Evolutionary conservation across 2,888 invertebrate genomes (phyloP), one percentile per base, ranked within the genome.

Genomic region (Rutpela maculata): DNA sequence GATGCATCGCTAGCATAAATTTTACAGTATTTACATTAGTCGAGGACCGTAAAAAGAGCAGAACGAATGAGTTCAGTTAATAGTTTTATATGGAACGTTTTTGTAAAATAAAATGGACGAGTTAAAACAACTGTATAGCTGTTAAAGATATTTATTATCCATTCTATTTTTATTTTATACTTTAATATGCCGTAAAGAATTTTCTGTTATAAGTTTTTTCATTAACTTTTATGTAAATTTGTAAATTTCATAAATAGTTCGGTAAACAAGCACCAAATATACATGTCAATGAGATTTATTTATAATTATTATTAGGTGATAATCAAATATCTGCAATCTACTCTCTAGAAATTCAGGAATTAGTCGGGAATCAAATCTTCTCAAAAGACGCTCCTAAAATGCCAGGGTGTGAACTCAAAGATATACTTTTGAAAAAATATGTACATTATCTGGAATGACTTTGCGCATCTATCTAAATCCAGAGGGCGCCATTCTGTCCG

Each of bases 1-100:
- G 22, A 71, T 62, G 19, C 22, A 71, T 71, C 43, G 62, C 60
- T 43, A 50, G 22, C 1, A 71, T 60, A 71, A 71, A 71, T 71
- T 71, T 11, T n/a, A 62, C 43, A 60, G 31, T 59, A 71, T 71
- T 43, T 71, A 62, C 71, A 71, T 59, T 59, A 59, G 19, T 31
- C 43, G 59, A 38, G 62, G 38, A 31, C 59, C 60, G 18, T 19
- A 18, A 71, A 71, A 71, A 60, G 38, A 60, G n/a, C 38, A 31
- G 12, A 38, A 59, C 43, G 38, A 38, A 50, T 71, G 18, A 59
- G 59, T 50, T 43, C 5, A 19, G 60, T 62, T 60, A 71, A 71
- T 71, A 71, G 71, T 71, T 71, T 60, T 59, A 71, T 71, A 59
- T 59, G 15, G 62, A 19, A 18, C 56, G 18, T 59, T 59, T 59